phyloP scores from a whole-genome alignment of 2,888 invertebrate genomes.

The Ditula angustiorana region DNA sequence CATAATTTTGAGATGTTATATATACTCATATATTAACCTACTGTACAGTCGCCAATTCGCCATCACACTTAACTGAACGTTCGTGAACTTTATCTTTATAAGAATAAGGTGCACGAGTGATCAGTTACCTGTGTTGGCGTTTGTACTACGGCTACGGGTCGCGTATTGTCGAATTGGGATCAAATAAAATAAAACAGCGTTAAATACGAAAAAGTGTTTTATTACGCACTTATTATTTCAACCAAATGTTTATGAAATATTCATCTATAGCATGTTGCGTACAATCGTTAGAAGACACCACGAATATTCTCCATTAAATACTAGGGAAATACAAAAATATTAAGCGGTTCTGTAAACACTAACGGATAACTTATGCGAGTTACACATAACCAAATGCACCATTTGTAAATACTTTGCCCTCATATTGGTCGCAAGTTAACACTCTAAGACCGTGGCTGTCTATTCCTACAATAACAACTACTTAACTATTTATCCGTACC shows the following conservation, averaged over 20 bases:
- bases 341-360: constrained; percentile 78
- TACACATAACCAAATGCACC: constrained; percentile 72
- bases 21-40: no score
- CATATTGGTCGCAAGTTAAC: constrained; percentile 70
- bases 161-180: not conserved
- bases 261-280: constrained; percentile 83
- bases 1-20: no score
- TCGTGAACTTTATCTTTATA: no score
- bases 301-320: constrained; percentile 74
- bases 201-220: constrained; percentile 83
- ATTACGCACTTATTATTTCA: constrained; percentile 86
- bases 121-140: no score
- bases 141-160: no score
- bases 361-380: constrained; percentile 62
- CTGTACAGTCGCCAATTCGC: no score
- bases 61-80: no score
- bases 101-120: no score
- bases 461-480: constrained; percentile 44
- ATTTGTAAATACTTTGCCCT: constrained; percentile 61
- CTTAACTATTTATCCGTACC: not conserved
- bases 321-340: constrained; percentile 85
- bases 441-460: constrained; percentile 68
- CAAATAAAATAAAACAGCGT: constrained; percentile 52
- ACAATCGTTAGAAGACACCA: constrained; percentile 81
- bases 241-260: constrained; percentile 82